A percentile compares a stretch with the other conserved stretches of the same genome.
These are phyloP conservation scores for Microcebus murinus DNA, from an alignment of 2,113 vertebrate genomes.

Conservation along the genomic window DNA sequence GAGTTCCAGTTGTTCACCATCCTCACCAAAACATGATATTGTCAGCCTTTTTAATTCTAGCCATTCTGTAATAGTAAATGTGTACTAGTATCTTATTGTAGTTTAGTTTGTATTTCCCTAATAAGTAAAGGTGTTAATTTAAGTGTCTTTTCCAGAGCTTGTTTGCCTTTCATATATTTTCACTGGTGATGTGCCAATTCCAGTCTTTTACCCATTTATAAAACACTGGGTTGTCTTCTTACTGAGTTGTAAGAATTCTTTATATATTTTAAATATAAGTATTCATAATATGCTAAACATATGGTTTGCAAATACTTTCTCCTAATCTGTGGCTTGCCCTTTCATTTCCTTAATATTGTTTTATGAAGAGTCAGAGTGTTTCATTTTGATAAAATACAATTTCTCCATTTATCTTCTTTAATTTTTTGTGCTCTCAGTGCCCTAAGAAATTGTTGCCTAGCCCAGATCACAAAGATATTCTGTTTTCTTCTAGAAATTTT, in stretches of 20 bases:
- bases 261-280: not conserved
- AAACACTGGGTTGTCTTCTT: not conserved
- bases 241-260: not conserved
- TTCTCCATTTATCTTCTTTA: not conserved
- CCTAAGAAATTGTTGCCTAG: not conserved
- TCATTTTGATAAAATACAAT: not conserved
- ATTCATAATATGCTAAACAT: not conserved
- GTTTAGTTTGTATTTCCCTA: not conserved
- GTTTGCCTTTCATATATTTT: not conserved
- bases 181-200: not conserved
- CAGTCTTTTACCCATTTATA: not conserved
- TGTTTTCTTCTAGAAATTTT: not conserved
- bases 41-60: not conserved
- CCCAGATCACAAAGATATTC: not conserved
- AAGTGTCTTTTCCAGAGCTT: not conserved
- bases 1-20: not conserved
- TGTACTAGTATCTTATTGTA: not conserved
- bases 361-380: not conserved
- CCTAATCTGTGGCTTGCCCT: not conserved
- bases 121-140: not conserved
- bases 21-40: not conserved
- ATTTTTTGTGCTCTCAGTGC: not conserved
- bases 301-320: not conserved
- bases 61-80: not conserved
- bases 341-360: not conserved